A percentile compares a stretch with the other conserved stretches of the same genome.
phyloP scores from a whole-genome alignment of 2,113 vertebrate genomes.

The Syrrhaptes paradoxus region DNA sequence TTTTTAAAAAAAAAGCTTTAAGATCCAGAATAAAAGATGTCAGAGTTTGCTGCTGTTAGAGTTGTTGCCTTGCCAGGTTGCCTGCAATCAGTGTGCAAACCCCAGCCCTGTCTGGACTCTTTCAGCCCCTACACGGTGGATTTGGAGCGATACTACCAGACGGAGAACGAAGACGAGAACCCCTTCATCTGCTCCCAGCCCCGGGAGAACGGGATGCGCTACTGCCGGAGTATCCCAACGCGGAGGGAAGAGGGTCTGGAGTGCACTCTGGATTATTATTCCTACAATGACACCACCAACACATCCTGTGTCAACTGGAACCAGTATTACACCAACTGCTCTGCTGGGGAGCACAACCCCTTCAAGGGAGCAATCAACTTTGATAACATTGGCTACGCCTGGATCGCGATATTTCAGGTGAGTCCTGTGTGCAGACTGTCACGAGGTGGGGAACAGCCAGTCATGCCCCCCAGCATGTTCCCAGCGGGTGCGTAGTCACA shows the following conservation, averaged over 20 bases:
- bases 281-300: slow-evolving; percentile 94
- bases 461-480: accelerated
- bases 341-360: slow-evolving; percentile 88
- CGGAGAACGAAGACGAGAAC: slow-evolving; percentile 93
- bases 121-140: slow-evolving; percentile 83
- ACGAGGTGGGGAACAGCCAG: neutral
- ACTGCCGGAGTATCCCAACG: slow-evolving; percentile 85
- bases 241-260: slow-evolving; percentile 85
- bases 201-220: slow-evolving; percentile 91
- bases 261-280: slow-evolving; percentile 85
- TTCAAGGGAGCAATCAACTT: slow-evolving; percentile 99
- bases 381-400: slow-evolving; percentile 97
- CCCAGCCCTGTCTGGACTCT: neutral
- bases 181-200: slow-evolving; percentile 97
- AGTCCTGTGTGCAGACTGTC: neutral
- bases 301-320: slow-evolving; percentile 98
- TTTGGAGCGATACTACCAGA: slow-evolving; percentile 90
- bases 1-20: neutral
- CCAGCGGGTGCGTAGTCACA: neutral
- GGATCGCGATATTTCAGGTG: slow-evolving; percentile 99
- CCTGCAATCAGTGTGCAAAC: neutral
- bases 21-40: neutral
- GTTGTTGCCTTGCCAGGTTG: neutral
- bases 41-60: neutral
- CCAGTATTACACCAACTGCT: slow-evolving; percentile 97